Base-by-base conservation (phyloP, 2,113 vertebrate genomes). In the Carettochelys insculpta region DNA sequence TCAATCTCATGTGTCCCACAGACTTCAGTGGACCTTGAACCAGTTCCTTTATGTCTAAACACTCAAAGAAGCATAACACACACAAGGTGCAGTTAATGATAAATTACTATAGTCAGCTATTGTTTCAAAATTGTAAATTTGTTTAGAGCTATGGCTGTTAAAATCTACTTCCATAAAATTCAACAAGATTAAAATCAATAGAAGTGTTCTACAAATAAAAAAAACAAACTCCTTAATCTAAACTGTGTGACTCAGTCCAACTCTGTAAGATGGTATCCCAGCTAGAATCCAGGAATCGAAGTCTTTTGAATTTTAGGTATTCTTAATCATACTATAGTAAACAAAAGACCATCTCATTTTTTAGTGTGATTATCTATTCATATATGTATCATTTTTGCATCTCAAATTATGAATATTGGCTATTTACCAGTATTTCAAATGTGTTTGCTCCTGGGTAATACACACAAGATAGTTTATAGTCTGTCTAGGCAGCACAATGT, bases 161-260 rank as follows among this genome's bases (percentile, higher is more conserved):
- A 73, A 25, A 43, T 65, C 24, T 54, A 50, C 38, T 43, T 47
- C 34, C 34, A 65, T 65, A 38, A 6, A 38, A 78, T 75, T 41
- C 9, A 75, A 73, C 41, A n/a, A 31, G 85, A 83, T 4, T 43
- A 5, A 52, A 89, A 61, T 2, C 31, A 75, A 53, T 19, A 6
- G 11, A 38, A 75, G 38, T 73, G 19, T 34, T 79, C 27, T 16
- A 73, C 22, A 58, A 25, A 73, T n/a, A 53, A 51, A 79, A 58
- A 8, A 90, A 51, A 56, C 38, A 2, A 82, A 16, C 22, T 41
- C 14, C 56, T 85, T 76, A 25, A 45, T 3, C 3, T 1, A 53
- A 79, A 51, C 1, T 19, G 0, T 45, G 51, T 16, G 41, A 3
- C 83, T 54, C 8, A 47, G 1, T 48, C 5, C 6, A 11, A 3